Conservation (phyloP, 2,797 vertebrate species). For the Discoglossus pictus region DNA sequence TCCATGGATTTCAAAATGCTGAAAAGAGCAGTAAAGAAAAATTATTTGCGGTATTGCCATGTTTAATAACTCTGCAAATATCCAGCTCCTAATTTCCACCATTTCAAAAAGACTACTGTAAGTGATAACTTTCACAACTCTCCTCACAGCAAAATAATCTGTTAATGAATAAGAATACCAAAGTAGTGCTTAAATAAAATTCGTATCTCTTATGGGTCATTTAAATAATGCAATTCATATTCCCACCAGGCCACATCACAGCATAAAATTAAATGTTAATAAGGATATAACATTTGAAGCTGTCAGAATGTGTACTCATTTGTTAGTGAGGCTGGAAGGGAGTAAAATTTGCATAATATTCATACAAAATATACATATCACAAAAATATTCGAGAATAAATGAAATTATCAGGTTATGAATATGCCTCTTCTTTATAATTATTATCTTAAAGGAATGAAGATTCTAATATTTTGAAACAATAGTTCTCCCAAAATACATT, state of each 20-base stretch:
- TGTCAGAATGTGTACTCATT: conserved; percentile 69
- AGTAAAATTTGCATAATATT: conserved; percentile 48
- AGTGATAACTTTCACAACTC: conserved; percentile 61
- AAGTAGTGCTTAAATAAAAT: conserved; percentile 61
- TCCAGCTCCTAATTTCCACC: conserved; percentile 45
- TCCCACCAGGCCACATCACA: conserved; percentile 70
- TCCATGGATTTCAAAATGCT: conserved; percentile 98
- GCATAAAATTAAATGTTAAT: conserved; percentile 77
- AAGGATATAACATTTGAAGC: conserved; percentile 73
- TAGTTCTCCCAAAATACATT: no score
- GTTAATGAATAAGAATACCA: conserved; percentile 63
- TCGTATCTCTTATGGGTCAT: conserved; percentile 67
- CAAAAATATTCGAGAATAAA: no score
- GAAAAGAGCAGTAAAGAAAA: conserved; percentile 58
- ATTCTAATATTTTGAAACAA: no score
- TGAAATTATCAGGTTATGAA: no score
- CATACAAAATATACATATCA: background rate
- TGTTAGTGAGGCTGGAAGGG: conserved; percentile 64
- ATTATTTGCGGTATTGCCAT: conserved; percentile 51
- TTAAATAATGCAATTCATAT: conserved; percentile 71
- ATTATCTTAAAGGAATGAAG: no score
- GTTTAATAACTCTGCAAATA: conserved; percentile 44
- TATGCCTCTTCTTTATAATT: no score
- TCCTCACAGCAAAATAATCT: conserved; percentile 60
- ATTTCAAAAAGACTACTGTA: conserved; percentile 58